Base-by-base conservation (phyloP, 1,140 invertebrate species). In the Musca vetustissima region DNA sequence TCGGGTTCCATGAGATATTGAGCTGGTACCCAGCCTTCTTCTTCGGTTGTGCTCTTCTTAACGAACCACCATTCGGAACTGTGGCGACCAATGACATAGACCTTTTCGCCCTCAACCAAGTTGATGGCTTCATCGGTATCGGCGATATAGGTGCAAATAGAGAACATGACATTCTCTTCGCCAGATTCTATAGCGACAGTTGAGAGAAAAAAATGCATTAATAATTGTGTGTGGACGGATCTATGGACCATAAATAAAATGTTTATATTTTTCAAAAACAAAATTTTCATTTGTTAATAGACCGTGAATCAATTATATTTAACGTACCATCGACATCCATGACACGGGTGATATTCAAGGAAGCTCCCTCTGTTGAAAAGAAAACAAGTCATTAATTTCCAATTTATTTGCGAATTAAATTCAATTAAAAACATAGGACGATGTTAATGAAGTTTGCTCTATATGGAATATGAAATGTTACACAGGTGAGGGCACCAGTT, bases 21-120 rank as follows among this genome's bases (percentile, higher is more conserved):
- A 3, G 93, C 91, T n/a, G 94, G 94, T 24, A 96, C 94, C 90
- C 93, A 96, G 65, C 95, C 95, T 76, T 91, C 93, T 83, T 96
- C 93, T 80, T 95, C 91, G 0, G 94, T 95, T 17, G 96, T 83
- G 82, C 92, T 89, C 83, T 97, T 97, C 72, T 89, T 89, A 0
- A 97, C 93, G 78, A 94, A 94, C 94, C 94, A 97, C 93, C 93
- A 96, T 76, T 96, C 93, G 66, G 86, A 84, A 70, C 92, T 92
- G 50, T 90, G 89, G 67, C 89, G 90, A 82, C 92, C 92, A 69
- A 96, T 84, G 32, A 96, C 89, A 69, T 93, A 93, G 14, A 97
- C 89, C 77, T 89, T 88, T 86, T 96, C 94, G 68, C 95, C 95
- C 85, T 97, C 94, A 0, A 95, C 91, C 13, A 97, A 84, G 79